A percentile compares a stretch with the other conserved stretches of the same genome.
These are phyloP conservation scores for Nymphalis c-album DNA, from an alignment of 2,888 invertebrate genomes.

Conservation along the genomic window DNA sequence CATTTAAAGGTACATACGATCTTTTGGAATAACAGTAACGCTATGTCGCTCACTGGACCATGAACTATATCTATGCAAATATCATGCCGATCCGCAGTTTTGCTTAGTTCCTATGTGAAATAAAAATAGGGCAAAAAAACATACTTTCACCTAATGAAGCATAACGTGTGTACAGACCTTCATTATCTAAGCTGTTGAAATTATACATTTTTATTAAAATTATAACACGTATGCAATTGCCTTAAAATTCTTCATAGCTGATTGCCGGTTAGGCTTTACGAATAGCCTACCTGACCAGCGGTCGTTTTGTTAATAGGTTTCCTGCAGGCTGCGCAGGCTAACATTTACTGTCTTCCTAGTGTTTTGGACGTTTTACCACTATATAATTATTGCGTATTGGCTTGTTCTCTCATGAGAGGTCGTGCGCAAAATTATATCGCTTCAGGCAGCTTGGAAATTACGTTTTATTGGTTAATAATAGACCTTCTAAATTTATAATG, in stretches of 20 bases:
- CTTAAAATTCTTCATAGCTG: constrained; percentile 19
- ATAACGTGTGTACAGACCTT: no score
- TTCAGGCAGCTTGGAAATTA: constrained; percentile 22
- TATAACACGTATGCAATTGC: constrained; percentile 3
- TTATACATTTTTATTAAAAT: no score
- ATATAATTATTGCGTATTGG: constrained; percentile 38
- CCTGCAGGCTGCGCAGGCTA: constrained; percentile 23
- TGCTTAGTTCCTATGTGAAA: no score
- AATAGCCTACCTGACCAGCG: constrained; percentile 8
- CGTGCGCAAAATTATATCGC: constrained; percentile 30
- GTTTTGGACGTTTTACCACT: constrained; percentile 28
- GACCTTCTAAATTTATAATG: constrained; percentile 7
- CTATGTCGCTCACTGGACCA: no score
- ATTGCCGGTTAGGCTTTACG: constrained; percentile 7
- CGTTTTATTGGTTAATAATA: constrained; percentile 12
- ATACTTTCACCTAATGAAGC: no score
- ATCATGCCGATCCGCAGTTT: no score
- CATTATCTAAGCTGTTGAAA: no score
- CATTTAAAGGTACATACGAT: no score
- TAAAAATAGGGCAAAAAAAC: no score
- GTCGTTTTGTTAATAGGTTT: constrained; percentile 22
- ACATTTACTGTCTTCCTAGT: constrained; percentile 25
- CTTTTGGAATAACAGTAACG: no score
- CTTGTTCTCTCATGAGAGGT: constrained; percentile 24
- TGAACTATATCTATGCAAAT: no score